Conservation (phyloP, 2,113 vertebrate genomes). For the Pycnonotus jocosus region DNA sequence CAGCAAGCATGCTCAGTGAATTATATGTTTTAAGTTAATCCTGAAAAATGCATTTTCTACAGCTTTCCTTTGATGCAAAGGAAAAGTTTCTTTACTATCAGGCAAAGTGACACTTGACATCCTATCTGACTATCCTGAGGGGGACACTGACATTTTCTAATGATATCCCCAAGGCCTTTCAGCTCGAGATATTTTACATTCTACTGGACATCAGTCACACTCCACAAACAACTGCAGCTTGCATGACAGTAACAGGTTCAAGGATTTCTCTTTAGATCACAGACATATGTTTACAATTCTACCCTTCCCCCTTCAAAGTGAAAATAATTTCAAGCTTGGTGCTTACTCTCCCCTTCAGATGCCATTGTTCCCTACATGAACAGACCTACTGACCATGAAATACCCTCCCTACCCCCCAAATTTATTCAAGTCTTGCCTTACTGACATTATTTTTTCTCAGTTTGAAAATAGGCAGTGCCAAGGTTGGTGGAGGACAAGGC, state of each 20-base stretch:
- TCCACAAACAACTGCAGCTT: conserved; percentile 64
- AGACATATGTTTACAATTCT: conserved; percentile 52
- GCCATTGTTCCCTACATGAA: neutral
- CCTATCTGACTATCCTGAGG: conserved; percentile 43
- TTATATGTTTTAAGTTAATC: conserved; percentile 23
- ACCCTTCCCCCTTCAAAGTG: conserved; percentile 31
- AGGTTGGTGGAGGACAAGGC: neutral
- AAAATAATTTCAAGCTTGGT: conserved; percentile 13
- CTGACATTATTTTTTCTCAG: neutral
- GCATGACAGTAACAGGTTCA: conserved; percentile 71
- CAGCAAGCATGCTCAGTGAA: neutral
- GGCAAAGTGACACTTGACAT: conserved; percentile 48
- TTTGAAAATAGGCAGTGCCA: neutral
- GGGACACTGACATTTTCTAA: conserved; percentile 63
- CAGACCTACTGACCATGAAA: neutral
- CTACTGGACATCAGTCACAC: conserved; percentile 62
- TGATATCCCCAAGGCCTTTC: conserved; percentile 63
- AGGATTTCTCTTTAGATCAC: conserved; percentile 58
- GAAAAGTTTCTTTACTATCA: conserved; percentile 37
- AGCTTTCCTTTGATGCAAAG: conserved; percentile 41
- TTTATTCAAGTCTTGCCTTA: neutral
- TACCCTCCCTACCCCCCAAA: neutral
- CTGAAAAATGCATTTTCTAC: conserved; percentile 41
- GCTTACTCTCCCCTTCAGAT: neutral
- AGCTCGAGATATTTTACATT: conserved; percentile 64